Percentiles rank a stretch among this genome's conserved stretches.
These are phyloP conservation scores for Agrotis segetum DNA, from an alignment of 2,888 invertebrate species.

Conservation along the genomic window DNA sequence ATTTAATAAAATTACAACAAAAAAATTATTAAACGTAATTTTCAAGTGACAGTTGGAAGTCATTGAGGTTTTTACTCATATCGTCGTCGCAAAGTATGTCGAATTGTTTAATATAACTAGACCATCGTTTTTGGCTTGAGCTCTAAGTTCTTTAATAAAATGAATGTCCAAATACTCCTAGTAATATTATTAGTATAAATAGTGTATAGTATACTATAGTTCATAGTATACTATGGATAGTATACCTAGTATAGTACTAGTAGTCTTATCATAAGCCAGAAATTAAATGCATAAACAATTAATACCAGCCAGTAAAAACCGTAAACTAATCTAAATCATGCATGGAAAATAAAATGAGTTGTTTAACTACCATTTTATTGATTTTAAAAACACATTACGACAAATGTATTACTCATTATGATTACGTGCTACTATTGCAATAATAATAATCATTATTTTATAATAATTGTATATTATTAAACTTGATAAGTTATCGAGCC, in stretches of 20 bases:
- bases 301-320: background rate
- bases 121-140: no score
- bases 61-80: no score
- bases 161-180: background rate
- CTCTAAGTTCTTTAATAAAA: no score
- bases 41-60: no score
- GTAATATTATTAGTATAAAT: no score
- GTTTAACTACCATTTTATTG: constrained; percentile 35
- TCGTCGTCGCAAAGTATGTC: no score
- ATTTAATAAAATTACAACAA: no score
- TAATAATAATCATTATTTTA: constrained; percentile 9
- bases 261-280: background rate
- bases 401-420: constrained; percentile 34
- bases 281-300: background rate
- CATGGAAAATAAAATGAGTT: constrained; percentile 21
- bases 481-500: constrained; percentile 27
- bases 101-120: no score
- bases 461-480: constrained; percentile 18
- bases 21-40: no score
- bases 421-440: constrained; percentile 8
- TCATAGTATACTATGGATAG: no score
- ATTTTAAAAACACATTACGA: constrained; percentile 32
- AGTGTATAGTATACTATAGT: no score
- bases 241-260: no score
- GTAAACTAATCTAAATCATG: constrained; percentile 32